Conservation (phyloP, 2,888 invertebrate genomes). For the Drosophila cognata region DNA sequence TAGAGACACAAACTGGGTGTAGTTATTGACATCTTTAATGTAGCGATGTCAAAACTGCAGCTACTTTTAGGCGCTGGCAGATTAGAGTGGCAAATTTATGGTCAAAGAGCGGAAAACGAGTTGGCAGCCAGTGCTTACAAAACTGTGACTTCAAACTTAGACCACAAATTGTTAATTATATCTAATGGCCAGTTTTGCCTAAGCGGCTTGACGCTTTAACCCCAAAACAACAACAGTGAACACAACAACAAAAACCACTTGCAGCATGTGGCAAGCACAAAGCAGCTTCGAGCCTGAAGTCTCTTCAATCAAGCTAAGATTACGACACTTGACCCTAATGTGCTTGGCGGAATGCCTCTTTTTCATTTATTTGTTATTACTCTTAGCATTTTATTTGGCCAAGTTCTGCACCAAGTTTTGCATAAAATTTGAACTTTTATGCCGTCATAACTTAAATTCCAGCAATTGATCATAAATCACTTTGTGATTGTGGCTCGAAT, state of each 20-base stretch:
- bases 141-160: conserved; percentile 37
- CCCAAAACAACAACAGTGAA: conserved; percentile 17
- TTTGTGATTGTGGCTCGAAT: conserved; percentile 14
- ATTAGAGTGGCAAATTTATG: conserved; percentile 34
- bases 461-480: conserved; percentile 46
- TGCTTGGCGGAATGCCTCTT: conserved; percentile 9
- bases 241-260: conserved; percentile 17
- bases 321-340: conserved; percentile 57
- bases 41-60: conserved; percentile 27
- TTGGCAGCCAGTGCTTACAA: conserved; percentile 35
- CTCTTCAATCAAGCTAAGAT: conserved; percentile 52
- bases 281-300: conserved; percentile 12
- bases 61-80: conserved; percentile 23
- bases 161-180: conserved; percentile 50
- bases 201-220: conserved; percentile 40
- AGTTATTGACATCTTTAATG: conserved; percentile 22
- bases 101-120: conserved; percentile 22
- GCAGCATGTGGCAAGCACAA: conserved; percentile 44
- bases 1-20: conserved; percentile 26
- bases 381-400: conserved; percentile 16
- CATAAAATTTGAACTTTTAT: conserved; percentile 44
- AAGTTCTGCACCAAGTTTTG: conserved; percentile 29
- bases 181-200: conserved; percentile 27
- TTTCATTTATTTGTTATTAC: conserved; percentile 21
- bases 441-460: conserved; percentile 59